Conservation (phyloP, 1,140 invertebrate genomes). For the Chrysopa pallens region DNA sequence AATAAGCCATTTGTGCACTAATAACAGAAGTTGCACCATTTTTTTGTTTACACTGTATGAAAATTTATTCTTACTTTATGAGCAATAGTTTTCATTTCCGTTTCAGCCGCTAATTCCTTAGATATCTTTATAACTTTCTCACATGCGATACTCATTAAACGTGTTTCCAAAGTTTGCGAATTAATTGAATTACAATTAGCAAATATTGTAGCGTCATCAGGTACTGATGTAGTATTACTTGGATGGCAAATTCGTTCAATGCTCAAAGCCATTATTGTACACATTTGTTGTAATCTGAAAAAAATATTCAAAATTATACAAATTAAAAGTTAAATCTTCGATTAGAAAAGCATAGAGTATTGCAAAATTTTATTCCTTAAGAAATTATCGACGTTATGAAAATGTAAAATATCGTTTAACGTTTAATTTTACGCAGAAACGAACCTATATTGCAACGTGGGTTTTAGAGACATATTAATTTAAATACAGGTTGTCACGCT, state of each 20-base stretch:
- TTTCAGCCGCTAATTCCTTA: constrained; percentile 14
- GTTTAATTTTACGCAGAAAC: too few species aligned
- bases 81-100: constrained; percentile 20
- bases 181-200: not conserved
- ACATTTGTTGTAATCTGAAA: constrained; percentile 55
- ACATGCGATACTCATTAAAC: constrained; percentile 20
- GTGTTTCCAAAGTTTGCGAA: constrained; percentile 16
- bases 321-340: not conserved
- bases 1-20: too few species aligned
- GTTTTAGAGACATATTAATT: too few species aligned
- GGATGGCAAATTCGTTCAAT: constrained; percentile 47
- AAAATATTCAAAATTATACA: not conserved
- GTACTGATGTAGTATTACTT: constrained; percentile 3
- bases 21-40: too few species aligned
- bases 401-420: too few species aligned
- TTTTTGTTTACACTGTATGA: too few species aligned
- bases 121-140: constrained; percentile 19
- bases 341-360: not conserved
- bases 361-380: too few species aligned
- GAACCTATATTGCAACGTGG: too few species aligned
- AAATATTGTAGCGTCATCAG: not conserved
- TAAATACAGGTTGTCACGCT: too few species aligned
- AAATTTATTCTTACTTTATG: constrained; percentile 17
- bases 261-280: constrained; percentile 51
- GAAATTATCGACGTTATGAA: too few species aligned